A percentile compares a stretch with the other conserved stretches of the same genome.
These are phyloP conservation scores for Micronycteris hirsuta DNA, from an alignment of 2,113 vertebrate genomes.

Conservation along the genomic window DNA sequence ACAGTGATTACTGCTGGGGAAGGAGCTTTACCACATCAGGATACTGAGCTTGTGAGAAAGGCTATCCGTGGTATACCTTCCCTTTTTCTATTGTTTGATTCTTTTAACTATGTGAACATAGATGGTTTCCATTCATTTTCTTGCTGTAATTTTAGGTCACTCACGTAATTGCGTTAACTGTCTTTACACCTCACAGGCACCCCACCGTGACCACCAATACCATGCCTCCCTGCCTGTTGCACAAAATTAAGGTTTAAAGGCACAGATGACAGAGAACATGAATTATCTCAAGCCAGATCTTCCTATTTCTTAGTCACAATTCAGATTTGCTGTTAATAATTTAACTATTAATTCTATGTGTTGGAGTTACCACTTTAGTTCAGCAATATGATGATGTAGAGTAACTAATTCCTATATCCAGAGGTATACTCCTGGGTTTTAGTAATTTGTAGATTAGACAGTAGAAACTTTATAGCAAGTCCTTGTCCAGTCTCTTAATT, in stretches of 20 bases:
- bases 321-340: conserved; percentile 58
- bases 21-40: neutral
- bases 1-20: neutral
- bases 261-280: neutral
- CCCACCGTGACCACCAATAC: neutral
- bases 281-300: conserved; percentile 43
- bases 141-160: neutral
- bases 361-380: conserved; percentile 34
- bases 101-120: neutral
- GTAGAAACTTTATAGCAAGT: conserved; percentile 68
- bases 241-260: neutral
- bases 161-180: neutral
- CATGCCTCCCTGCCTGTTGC: neutral
- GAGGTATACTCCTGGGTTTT: conserved; percentile 37
- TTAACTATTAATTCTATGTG: conserved; percentile 62
- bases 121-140: neutral
- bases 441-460: conserved; percentile 69
- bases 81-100: conserved; percentile 13
- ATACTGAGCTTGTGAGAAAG: neutral
- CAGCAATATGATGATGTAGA: conserved; percentile 41
- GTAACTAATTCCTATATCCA: conserved; percentile 40
- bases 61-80: neutral
- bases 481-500: conserved; percentile 78
- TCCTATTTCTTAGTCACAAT: conserved; percentile 3
- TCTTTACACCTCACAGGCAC: rapidly evolving